phyloP scores from a whole-genome alignment of 2,113 vertebrate species.

The Sphyrna mokarran region DNA sequence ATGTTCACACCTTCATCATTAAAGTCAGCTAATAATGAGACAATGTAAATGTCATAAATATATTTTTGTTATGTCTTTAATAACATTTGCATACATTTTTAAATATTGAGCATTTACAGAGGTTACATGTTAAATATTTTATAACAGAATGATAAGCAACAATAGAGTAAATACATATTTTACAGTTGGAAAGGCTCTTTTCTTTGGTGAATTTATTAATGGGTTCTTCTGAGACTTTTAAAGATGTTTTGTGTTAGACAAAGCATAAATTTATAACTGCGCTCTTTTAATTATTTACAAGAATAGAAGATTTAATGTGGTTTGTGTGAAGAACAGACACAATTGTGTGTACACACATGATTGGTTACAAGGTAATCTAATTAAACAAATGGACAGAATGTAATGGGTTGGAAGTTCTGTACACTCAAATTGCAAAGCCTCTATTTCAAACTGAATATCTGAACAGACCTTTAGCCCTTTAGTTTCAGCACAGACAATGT shows the following conservation, averaged over 20 bases:
- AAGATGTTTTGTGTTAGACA: constrained; percentile 35
- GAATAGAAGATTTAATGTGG: constrained; percentile 33
- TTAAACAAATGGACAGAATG: constrained; percentile 24
- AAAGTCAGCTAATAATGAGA: constrained; percentile 5
- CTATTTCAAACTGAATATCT: neutral
- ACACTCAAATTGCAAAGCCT: neutral
- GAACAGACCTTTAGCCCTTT: neutral
- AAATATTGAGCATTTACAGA: constrained; percentile 34
- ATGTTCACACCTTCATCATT: neutral
- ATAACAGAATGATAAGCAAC: constrained; percentile 36
- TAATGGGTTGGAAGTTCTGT: constrained; percentile 12
- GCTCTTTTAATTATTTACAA: constrained; percentile 35
- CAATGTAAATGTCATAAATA: constrained; percentile 36
- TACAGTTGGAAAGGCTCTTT: constrained; percentile 1
- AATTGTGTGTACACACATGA: constrained; percentile 9
- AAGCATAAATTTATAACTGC: constrained; percentile 36
- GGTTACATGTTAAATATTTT: constrained; percentile 28
- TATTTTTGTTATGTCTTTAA: neutral
- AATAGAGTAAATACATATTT: constrained; percentile 33
- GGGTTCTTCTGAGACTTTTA: constrained; percentile 34
- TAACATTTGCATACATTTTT: constrained; percentile 27
- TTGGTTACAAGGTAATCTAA: constrained; percentile 1
- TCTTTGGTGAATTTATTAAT: neutral
- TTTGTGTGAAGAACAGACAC: constrained; percentile 15
- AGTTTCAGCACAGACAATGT: neutral